These are phyloP conservation scores for Pollimyrus isidori DNA, from an alignment of 2,113 vertebrate species.

Conservation along the genomic window DNA sequence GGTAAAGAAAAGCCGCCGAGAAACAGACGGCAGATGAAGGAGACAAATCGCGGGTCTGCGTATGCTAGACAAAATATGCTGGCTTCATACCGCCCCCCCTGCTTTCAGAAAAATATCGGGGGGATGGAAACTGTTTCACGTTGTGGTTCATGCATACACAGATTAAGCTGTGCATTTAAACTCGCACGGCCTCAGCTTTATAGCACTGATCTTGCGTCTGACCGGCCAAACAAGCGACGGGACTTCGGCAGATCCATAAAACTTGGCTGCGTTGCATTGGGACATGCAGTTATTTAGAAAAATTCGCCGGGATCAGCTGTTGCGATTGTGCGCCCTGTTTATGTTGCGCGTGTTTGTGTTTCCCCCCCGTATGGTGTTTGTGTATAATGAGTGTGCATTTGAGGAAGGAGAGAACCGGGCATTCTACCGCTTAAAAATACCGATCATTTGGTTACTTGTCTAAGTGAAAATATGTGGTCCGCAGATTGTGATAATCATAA, in stretches of 20 bases:
- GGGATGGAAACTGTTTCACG: neutral
- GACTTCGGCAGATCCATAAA: neutral
- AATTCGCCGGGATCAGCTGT: neutral
- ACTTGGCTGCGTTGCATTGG: neutral
- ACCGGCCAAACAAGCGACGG: neutral
- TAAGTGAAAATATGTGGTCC: neutral
- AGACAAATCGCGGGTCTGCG: neutral
- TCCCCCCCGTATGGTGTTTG: neutral
- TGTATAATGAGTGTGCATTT: neutral
- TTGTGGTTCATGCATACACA: neutral
- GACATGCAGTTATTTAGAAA: neutral
- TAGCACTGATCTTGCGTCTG: neutral
- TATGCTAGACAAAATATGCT: neutral
- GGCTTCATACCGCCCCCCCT: neutral
- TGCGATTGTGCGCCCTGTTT: neutral
- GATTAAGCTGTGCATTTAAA: neutral
- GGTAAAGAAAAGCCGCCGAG: conserved; percentile 48
- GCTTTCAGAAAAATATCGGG: neutral
- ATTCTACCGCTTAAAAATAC: neutral
- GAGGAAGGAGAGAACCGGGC: neutral
- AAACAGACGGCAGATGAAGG: neutral
- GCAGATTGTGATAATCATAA: neutral
- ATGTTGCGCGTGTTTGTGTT: neutral
- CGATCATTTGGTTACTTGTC: neutral
- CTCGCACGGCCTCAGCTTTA: neutral